Evolutionary conservation across 2,888 invertebrate species (phyloP), one percentile per base, ranked within the genome.

Genomic region (Tenthredo mesomela): DNA sequence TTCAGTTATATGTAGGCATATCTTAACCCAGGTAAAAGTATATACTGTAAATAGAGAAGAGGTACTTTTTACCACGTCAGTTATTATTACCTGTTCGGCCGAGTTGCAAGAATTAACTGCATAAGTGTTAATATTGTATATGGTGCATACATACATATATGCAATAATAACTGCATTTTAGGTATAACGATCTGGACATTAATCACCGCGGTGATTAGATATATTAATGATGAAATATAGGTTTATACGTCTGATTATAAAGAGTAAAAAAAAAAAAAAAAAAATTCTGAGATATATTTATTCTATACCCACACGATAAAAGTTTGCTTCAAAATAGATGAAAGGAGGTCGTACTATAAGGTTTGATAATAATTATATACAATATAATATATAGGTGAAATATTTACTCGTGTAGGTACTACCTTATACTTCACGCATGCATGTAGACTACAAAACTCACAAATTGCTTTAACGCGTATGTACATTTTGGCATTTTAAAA

Each of bases 401-500:
- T 61, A 29, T 61, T 25, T 61, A 61, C 61, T 25, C 61, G 25
- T 25, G 61, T 61, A n/a, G n/a, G n/a, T n/a, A n/a, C n/a, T n/a
- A n/a, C n/a, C n/a, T n/a, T n/a, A n/a, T n/a, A 61, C 61, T 61
- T 61, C 25, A 61, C 61, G 61, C 67, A 7, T 67, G 61, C 67
- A 7, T 67, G 12, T 33, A 33, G 67, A 67, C 33, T 67, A 33
- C 25, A 61, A 33, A 67, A 29, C 67, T 67, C 25, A 18, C 12
- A 61, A 61, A 61, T 61, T 61, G 21, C 25, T 61, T 25, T 33
- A 18, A 33, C 67, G 67, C 67, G 29, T 67, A 67, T 67, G n/a
- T n/a, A n/a, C n/a, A n/a, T 67, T 33, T 67, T 77, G 12, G 77
- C 33, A 47, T 47, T 47, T 33, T 25, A 77, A 77, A 50, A 77